Base-by-base conservation (phyloP, 1,140 invertebrate genomes). In the Drosophila bocqueti region DNA sequence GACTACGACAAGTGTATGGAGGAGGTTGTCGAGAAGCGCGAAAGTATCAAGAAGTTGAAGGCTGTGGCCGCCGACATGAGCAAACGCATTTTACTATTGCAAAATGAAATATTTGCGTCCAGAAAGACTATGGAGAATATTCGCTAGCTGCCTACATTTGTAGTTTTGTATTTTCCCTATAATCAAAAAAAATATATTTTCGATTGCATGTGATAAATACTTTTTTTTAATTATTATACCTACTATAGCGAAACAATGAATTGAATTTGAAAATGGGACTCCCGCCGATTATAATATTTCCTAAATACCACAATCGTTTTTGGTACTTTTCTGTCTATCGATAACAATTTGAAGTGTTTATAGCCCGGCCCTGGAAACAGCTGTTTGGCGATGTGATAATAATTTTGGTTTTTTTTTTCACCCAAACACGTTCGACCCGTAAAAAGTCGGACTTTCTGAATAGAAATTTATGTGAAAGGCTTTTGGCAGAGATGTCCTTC, bases 341-440 rank as follows among this genome's bases (percentile, higher is more conserved):
- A 31, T 60, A 49, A 38, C 11, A 18, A 26, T 1, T 26, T 0
- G 2, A 21, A 5, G 18, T 9, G 21, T 2, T 18, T 7, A 18
- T 29, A 15, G 24, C 21, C 6, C 66, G 26, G n/a, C 76, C 40
- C 76, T 72, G 34, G n/a, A 40, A 62, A 60, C 85, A 89, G 86
- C 85, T 90, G 85, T 73, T 79, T 5, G 65, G 40, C 57, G 75
- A 90, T 89, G 81, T 89, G 81, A 90, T 89, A 89, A 89, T 80
- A 90, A 76, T 77, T 86, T 26, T 13, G 38, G 11, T 55, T 57
- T 71, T 60, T 42, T 61, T 55, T 55, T 40, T 1, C 11, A 38
- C 29, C 46, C 40, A 54, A 52, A 71, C 62, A 50, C 47, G 47
- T 54, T 57, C 26, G 24, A 49, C 24, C 58, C 38, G 9, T 24